Conservation (phyloP, 2,797 vertebrate genomes). For the Clarias pachynema region DNA sequence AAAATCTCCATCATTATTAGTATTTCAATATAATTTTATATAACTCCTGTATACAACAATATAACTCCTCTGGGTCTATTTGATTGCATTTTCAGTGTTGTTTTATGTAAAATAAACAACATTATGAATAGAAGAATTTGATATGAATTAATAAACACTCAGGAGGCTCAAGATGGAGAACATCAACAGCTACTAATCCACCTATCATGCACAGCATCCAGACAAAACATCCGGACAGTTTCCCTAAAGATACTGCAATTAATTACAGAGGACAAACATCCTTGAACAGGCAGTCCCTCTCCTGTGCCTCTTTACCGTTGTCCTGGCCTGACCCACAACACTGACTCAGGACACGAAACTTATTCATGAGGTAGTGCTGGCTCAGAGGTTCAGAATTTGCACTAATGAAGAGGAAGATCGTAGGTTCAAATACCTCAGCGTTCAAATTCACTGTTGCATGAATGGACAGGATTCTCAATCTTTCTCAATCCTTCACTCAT, state of each 20-base stretch:
- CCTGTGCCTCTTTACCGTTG: slow-evolving; percentile 19
- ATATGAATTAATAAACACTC: background rate
- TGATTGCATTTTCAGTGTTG: background rate
- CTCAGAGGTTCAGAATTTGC: background rate
- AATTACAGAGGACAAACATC: slow-evolving; percentile 44
- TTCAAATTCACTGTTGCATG: background rate
- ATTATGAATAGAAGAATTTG: background rate
- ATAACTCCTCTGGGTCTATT: background rate
- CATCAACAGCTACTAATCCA: background rate
- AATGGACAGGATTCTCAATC: background rate
- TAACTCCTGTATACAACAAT: too few species aligned
- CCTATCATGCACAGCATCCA: slow-evolving; percentile 5
- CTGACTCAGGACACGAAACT: background rate
- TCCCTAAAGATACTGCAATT: slow-evolving; percentile 36
- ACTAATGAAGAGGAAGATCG: background rate
- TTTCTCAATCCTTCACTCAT: background rate
- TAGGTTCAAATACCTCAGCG: background rate
- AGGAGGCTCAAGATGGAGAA: background rate
- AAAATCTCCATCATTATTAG: background rate
- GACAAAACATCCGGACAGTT: slow-evolving; percentile 24
- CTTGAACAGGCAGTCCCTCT: slow-evolving; percentile 13
- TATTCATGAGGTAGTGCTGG: background rate
- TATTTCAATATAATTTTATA: background rate
- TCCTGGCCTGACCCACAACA: slow-evolving; percentile 41
- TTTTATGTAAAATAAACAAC: background rate